phyloP scores from a whole-genome alignment of 1,140 invertebrate species.

The Mycetomoellerius zeteki region DNA sequence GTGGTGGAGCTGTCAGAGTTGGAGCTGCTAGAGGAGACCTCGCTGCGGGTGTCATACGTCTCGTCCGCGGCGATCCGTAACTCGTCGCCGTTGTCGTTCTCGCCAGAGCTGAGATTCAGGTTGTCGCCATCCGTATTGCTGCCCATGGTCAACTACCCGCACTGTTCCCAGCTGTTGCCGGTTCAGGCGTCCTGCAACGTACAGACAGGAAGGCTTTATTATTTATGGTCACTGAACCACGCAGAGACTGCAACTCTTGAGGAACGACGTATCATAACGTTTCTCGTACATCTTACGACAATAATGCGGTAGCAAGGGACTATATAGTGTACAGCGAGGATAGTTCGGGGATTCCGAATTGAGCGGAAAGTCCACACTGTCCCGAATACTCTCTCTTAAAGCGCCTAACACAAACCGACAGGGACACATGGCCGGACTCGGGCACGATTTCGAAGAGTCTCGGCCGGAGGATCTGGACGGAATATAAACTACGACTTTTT shows the following conservation, averaged over 20 bases:
- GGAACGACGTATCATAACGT: slow-evolving; percentile 69
- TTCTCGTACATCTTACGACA: slow-evolving; percentile 75
- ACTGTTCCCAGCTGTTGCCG: background rate
- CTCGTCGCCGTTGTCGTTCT: slow-evolving; percentile 91
- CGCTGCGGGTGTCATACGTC: slow-evolving; percentile 92
- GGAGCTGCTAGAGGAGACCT: slow-evolving; percentile 91
- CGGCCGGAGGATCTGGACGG: background rate
- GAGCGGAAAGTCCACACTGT: slow-evolving; percentile 52
- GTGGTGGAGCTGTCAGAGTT: slow-evolving; percentile 89
- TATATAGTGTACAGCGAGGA: slow-evolving; percentile 70
- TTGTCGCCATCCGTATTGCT: slow-evolving; percentile 89
- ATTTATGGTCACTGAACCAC: slow-evolving; percentile 42
- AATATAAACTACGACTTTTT: slow-evolving; percentile 21
- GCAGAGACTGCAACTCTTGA: slow-evolving; percentile 52
- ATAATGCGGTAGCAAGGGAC: slow-evolving; percentile 70
- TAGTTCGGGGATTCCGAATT: slow-evolving; percentile 61
- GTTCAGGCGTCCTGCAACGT: slow-evolving; percentile 72
- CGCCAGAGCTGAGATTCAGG: slow-evolving; percentile 90
- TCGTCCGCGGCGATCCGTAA: slow-evolving; percentile 90
- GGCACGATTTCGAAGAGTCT: background rate
- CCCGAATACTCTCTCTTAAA: slow-evolving; percentile 22
- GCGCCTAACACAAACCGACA: slow-evolving; percentile 51
- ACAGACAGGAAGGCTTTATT: slow-evolving; percentile 74
- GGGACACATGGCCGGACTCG: slow-evolving; percentile 44
- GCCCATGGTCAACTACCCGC: slow-evolving; percentile 69